Evolutionary conservation across 1,140 invertebrate species (phyloP).

Genomic region (Drosophila truncata): DNA sequence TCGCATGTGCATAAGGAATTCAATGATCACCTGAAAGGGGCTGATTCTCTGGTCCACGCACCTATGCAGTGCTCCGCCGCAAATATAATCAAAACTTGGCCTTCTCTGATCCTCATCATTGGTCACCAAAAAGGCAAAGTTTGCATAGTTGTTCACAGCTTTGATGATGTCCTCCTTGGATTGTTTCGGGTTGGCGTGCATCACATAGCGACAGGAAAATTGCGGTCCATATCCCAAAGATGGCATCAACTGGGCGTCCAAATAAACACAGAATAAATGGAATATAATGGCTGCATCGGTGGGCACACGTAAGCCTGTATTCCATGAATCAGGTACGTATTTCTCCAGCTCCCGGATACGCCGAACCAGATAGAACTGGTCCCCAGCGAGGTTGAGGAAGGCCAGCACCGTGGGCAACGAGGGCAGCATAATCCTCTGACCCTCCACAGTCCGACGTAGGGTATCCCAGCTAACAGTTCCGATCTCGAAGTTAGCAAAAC

Average conservation of each 20-base stretch:
- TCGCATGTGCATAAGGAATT: slow-evolving; percentile 92
- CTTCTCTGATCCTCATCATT: slow-evolving; percentile 55
- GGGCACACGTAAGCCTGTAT: slow-evolving; percentile 89
- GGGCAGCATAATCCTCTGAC: slow-evolving; percentile 87
- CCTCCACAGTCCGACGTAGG: slow-evolving; percentile 89
- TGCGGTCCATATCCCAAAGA: slow-evolving; percentile 87
- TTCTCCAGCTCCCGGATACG: slow-evolving; percentile 91
- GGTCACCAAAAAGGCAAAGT: slow-evolving; percentile 78
- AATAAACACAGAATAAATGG: slow-evolving; percentile 92
- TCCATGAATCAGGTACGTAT: slow-evolving; percentile 93
- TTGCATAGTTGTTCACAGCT: slow-evolving; percentile 70
- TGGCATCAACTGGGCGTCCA: slow-evolving; percentile 92
- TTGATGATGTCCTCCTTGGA: slow-evolving; percentile 83
- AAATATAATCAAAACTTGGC: slow-evolving; percentile 72
- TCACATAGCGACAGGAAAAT: slow-evolving; percentile 88
- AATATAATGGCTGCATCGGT: slow-evolving; percentile 93
- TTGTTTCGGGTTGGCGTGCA: slow-evolving; percentile 66
- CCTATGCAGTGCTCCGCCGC: slow-evolving; percentile 75
- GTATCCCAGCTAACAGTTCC: slow-evolving; percentile 89
- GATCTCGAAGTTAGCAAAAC: slow-evolving; percentile 89
- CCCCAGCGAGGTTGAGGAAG: slow-evolving; percentile 91
- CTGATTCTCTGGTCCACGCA: slow-evolving; percentile 91
- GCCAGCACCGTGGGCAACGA: slow-evolving; percentile 89
- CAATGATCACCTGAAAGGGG: slow-evolving; percentile 91
- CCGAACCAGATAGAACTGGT: slow-evolving; percentile 93